phyloP scores from a whole-genome alignment of 92 coral and sea anemone genomes.

The Palythoa grandis region DNA sequence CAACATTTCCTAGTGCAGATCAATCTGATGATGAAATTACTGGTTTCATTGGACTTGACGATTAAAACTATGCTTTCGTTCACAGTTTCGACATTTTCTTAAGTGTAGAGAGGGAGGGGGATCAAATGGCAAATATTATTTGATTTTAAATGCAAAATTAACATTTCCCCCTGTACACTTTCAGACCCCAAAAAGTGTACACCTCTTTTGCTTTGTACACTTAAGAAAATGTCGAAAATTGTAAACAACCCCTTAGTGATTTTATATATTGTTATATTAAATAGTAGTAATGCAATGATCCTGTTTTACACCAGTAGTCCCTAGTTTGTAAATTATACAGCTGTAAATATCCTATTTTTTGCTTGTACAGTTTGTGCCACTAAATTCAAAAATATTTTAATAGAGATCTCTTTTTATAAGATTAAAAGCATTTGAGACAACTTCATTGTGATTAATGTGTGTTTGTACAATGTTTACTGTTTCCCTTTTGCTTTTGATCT shows the following conservation, averaged over 20 bases:
- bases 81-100: background rate
- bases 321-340: no score
- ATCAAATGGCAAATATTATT: no score
- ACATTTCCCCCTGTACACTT: no score
- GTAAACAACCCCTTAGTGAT: no score
- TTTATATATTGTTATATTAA: no score
- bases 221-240: no score
- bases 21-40: background rate
- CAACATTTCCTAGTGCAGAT: background rate
- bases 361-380: constrained; percentile 21
- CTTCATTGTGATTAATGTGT: constrained; percentile 32
- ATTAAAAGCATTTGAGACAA: constrained; percentile 33
- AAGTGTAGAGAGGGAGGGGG: background rate
- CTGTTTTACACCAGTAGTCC: no score
- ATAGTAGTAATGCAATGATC: no score
- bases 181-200: no score
- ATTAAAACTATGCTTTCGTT: background rate
- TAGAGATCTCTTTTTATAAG: background rate
- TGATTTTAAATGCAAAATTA: no score
- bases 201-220: no score
- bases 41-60: background rate
- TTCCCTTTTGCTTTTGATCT: constrained; percentile 27
- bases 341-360: background rate
- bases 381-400: constrained; percentile 1
- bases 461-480: constrained; percentile 21